Conservation (phyloP, 2,113 vertebrate genomes). For the Nannobrachium achirus region DNA sequence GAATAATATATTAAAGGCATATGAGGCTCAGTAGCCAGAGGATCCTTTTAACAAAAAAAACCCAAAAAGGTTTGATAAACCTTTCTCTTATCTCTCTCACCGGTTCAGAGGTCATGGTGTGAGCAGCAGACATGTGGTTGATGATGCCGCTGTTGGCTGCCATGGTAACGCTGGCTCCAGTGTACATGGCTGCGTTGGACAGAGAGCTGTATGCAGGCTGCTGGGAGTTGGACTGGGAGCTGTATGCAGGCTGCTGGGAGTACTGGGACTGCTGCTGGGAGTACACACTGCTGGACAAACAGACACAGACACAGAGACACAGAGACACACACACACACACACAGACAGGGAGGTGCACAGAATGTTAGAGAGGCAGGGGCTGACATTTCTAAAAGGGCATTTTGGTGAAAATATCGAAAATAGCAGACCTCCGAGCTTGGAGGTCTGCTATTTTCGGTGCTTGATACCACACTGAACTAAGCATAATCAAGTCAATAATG, state of each 20-base stretch:
- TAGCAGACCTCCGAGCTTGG: too few species aligned
- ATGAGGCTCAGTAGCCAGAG: too few species aligned
- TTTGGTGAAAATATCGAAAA: too few species aligned
- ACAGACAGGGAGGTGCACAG: too few species aligned
- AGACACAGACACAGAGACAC: background rate
- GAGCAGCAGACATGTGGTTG: constrained; percentile 91
- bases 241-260: constrained; percentile 89
- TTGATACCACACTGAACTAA: too few species aligned
- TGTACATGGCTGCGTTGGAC: constrained; percentile 88
- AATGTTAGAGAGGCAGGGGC: constrained; percentile 41
- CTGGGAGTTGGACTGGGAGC: constrained; percentile 79
- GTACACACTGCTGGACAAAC: constrained; percentile 84
- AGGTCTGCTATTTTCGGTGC: too few species aligned
- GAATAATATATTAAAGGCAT: too few species aligned
- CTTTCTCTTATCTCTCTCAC: constrained; percentile 66
- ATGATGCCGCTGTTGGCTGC: constrained; percentile 87
- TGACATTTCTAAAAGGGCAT: too few species aligned
- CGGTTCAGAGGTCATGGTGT: constrained; percentile 93
- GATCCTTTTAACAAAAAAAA: too few species aligned
- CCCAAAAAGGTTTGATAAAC: too few species aligned
- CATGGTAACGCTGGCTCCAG: constrained; percentile 88
- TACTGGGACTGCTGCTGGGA: constrained; percentile 89
- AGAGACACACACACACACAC: too few species aligned
- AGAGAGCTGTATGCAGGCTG: constrained; percentile 85
- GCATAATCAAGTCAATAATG: too few species aligned